These are phyloP conservation scores for Cathartes aura DNA, from an alignment of 2,113 vertebrate species.

Conservation along the genomic window DNA sequence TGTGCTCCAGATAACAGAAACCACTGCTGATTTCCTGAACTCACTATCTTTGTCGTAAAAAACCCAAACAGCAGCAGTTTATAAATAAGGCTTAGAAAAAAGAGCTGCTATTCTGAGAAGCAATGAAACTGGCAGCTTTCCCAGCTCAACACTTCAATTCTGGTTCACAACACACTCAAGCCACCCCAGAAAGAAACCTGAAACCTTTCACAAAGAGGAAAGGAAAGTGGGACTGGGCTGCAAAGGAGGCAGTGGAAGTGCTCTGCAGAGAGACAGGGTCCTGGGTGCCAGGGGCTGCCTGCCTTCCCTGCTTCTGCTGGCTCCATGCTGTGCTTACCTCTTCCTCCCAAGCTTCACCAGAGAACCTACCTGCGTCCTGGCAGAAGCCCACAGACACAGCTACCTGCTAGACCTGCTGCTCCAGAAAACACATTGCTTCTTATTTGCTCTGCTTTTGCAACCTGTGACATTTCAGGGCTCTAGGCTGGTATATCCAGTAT, in stretches of 20 bases:
- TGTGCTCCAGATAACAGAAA: constrained; percentile 65
- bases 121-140: neutral
- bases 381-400: neutral
- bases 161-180: neutral
- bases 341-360: neutral
- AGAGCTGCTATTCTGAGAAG: constrained; percentile 41
- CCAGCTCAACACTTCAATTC: neutral
- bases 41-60: constrained; percentile 43
- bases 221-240: neutral
- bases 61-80: constrained; percentile 35
- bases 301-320: neutral
- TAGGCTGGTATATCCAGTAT: neutral
- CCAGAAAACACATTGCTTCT: neutral
- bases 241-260: neutral
- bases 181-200: neutral
- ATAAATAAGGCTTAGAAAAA: constrained; percentile 37
- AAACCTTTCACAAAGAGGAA: neutral
- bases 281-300: neutral
- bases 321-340: neutral
- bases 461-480: neutral
- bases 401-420: neutral
- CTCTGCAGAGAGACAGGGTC: neutral
- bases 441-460: neutral
- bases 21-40: constrained; percentile 55
- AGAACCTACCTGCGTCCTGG: neutral